Conservation (phyloP, 23 tunicate species). For the Halocynthia roretzi region DNA sequence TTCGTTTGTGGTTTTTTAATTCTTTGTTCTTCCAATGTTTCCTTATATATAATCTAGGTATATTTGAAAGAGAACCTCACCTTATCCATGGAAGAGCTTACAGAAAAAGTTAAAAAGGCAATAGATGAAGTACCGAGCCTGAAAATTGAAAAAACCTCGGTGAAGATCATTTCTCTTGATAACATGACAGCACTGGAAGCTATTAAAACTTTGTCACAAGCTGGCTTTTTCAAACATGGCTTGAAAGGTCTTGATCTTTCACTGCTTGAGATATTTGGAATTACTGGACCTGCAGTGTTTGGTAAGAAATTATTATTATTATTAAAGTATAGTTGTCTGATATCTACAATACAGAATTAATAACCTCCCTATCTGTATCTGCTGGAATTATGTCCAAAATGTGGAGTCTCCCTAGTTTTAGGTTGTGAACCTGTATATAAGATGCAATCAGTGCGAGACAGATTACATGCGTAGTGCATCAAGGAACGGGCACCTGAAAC, state of each 20-base stretch:
- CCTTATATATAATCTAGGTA: slow-evolving; percentile 1
- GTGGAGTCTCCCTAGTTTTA: no score
- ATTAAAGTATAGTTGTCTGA: no score
- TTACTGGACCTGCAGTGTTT: slow-evolving; percentile 21
- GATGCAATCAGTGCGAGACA: no score
- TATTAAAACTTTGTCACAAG: slow-evolving; percentile 25
- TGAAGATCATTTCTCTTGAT: slow-evolving; percentile 9
- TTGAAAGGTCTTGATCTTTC: slow-evolving; percentile 18
- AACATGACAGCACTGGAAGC: slow-evolving; percentile 33
- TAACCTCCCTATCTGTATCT: no score
- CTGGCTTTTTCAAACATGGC: slow-evolving; percentile 52
- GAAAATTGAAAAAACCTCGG: slow-evolving; percentile 21
- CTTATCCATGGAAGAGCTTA: slow-evolving; percentile 4
- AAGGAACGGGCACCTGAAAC: no score
- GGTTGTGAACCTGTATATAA: no score
- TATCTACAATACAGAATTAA: no score
- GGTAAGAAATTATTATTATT: not conserved
- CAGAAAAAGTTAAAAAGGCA: slow-evolving; percentile 14
- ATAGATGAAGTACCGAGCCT: slow-evolving; percentile 14
- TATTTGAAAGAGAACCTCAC: slow-evolving; percentile 32
- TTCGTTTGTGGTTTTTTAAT: not conserved
- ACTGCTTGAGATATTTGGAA: slow-evolving; percentile 26
- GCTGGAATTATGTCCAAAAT: no score
- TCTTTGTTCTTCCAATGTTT: not conserved
- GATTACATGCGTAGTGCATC: no score